A percentile compares a stretch with the other conserved stretches of the same genome.
Conservation (phyloP, 2,797 vertebrate species). For the Hippoglossus hippoglossus region DNA sequence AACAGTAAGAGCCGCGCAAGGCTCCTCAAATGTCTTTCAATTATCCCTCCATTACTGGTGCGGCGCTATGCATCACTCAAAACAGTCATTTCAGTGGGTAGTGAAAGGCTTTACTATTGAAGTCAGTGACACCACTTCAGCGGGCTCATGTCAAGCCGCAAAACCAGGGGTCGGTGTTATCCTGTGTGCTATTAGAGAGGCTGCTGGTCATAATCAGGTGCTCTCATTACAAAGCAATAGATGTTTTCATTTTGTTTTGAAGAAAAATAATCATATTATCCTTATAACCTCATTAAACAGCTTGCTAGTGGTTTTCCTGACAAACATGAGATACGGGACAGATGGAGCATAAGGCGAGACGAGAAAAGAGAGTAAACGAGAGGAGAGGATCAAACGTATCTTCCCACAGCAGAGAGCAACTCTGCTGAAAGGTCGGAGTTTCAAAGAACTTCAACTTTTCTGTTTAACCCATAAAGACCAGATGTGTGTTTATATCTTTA, state of each 20-base stretch:
- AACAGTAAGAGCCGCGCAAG: constrained; percentile 34
- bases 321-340: constrained; percentile 35
- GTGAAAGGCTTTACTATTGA: constrained; percentile 29
- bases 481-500: too few species aligned
- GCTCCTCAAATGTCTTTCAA: constrained; percentile 56
- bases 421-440: constrained; percentile 12
- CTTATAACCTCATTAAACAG: constrained; percentile 61
- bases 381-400: constrained; percentile 18
- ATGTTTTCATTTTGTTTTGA: constrained; percentile 25
- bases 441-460: constrained; percentile 1
- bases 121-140: constrained; percentile 17
- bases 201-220: constrained; percentile 44
- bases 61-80: constrained; percentile 23
- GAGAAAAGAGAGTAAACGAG: constrained; percentile 25
- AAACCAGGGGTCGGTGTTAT: constrained; percentile 5
- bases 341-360: constrained; percentile 37
- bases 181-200: constrained; percentile 27
- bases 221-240: constrained; percentile 11
- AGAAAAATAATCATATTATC: constrained; percentile 56
- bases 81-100: constrained; percentile 24
- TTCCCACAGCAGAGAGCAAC: constrained; percentile 20
- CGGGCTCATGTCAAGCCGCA: constrained; percentile 13
- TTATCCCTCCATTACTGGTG: constrained; percentile 41
- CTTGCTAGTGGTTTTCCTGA: constrained; percentile 60
- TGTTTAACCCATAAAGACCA: too few species aligned